A percentile compares a stretch with the other conserved stretches of the same genome.
Conservation (phyloP, 2,113 vertebrate species). For the Urocynchramus pylzowi region DNA sequence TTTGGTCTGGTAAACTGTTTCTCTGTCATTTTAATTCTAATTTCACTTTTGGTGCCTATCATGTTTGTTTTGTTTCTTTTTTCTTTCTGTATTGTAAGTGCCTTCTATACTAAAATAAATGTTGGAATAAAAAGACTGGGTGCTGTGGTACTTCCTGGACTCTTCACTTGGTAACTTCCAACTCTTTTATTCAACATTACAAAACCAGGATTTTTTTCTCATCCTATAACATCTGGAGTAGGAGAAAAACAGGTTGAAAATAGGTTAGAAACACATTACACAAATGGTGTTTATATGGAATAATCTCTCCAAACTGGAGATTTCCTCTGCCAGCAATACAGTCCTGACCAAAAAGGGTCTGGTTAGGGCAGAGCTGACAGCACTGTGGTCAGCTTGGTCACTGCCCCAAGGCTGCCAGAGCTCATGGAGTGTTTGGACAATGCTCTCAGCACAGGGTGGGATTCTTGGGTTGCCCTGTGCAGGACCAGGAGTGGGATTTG, state of each 20-base stretch:
- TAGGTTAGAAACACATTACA: neutral
- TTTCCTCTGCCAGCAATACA: neutral
- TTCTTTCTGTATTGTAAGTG: slow-evolving; percentile 89
- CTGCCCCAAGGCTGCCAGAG: neutral
- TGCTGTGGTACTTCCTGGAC: neutral
- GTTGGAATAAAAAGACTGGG: slow-evolving; percentile 77
- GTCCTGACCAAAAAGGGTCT: neutral
- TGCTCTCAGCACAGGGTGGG: neutral
- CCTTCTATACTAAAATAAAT: slow-evolving; percentile 89
- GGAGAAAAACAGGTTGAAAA: neutral
- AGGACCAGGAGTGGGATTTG: neutral
- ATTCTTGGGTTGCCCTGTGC: neutral
- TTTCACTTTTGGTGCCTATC: slow-evolving; percentile 55
- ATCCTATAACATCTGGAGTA: neutral
- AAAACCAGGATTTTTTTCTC: neutral
- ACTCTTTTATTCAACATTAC: neutral
- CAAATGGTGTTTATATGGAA: neutral
- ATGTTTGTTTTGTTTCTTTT: neutral
- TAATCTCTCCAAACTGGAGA: neutral
- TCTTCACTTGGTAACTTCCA: neutral
- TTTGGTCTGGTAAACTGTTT: slow-evolving; percentile 43
- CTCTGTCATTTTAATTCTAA: slow-evolving; percentile 73
- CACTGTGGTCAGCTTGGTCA: neutral
- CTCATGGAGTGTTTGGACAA: neutral
- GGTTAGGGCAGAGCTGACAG: neutral